Conservation (phyloP, 2,888 invertebrate species). For the Serripes groenlandicus region DNA sequence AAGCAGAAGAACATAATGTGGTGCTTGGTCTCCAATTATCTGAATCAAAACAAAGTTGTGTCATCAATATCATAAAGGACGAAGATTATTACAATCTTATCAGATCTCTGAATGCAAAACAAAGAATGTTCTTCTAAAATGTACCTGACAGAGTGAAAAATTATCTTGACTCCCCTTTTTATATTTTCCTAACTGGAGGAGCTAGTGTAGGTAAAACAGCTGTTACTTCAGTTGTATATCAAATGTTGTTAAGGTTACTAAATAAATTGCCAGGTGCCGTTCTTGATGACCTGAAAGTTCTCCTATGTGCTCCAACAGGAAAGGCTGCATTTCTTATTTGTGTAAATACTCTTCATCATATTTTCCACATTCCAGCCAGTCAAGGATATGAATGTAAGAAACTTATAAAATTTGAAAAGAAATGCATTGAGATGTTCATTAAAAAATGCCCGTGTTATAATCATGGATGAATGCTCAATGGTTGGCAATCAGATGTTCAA, state of each 20-base stretch:
- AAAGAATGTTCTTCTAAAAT: not conserved
- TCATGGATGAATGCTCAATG: conserved; percentile 66
- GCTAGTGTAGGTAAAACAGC: conserved; percentile 12
- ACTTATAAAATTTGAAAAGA: conserved; percentile 54
- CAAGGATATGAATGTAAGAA: conserved; percentile 57
- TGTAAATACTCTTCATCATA: conserved; percentile 43
- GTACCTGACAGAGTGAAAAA: not conserved
- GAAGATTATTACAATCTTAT: not conserved
- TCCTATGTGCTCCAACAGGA: conserved; percentile 59
- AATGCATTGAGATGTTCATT: conserved; percentile 3
- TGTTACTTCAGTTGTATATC: conserved; percentile 45
- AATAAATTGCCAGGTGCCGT: not conserved
- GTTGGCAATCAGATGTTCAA: conserved; percentile 54
- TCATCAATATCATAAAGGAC: not conserved
- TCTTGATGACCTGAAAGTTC: conserved; percentile 30
- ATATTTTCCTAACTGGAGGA: not conserved
- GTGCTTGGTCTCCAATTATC: not conserved
- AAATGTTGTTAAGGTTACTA: conserved; percentile 32
- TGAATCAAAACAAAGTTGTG: not conserved
- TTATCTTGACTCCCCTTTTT: not conserved
- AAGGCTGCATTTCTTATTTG: conserved; percentile 56
- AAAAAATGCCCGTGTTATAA: conserved; percentile 32
- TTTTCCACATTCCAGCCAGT: conserved; percentile 49
- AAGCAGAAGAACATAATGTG: not conserved
- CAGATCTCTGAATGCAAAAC: not conserved